Percentiles rank a stretch among this genome's conserved stretches.
Evolutionary conservation across 2,888 invertebrate genomes (phyloP).

Genomic region (Eristalis arbustorum): DNA sequence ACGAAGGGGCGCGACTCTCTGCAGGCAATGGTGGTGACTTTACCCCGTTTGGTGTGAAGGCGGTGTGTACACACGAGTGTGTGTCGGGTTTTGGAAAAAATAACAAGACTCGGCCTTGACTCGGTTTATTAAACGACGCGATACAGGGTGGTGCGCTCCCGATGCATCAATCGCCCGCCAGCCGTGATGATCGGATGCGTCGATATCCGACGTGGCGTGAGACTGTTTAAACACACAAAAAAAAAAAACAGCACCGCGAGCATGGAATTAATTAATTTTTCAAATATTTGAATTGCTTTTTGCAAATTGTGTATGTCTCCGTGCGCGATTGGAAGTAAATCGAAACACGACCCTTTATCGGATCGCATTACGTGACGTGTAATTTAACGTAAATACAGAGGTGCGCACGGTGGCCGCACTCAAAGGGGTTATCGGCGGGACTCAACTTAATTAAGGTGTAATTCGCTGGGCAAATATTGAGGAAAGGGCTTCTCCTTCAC

Average conservation of each 20-base stretch:
- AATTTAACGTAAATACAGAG: neutral
- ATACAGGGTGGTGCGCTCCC: neutral
- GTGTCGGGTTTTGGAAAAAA: neutral
- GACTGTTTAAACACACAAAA: neutral
- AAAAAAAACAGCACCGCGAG: neutral
- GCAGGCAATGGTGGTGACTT: constrained; percentile 5
- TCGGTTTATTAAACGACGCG: neutral
- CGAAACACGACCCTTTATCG: neutral
- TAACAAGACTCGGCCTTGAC: neutral
- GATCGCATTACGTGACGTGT: neutral
- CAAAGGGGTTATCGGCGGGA: neutral
- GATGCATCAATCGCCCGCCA: neutral
- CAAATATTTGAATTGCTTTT: neutral
- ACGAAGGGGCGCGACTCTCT: neutral
- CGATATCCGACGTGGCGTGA: neutral
- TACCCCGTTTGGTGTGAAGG: neutral
- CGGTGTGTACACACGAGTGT: no score
- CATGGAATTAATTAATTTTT: neutral
- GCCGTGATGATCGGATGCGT: neutral
- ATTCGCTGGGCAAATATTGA: neutral
- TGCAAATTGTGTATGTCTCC: neutral
- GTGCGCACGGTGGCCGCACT: neutral
- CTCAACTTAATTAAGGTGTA: neutral
- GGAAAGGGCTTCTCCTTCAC: neutral
- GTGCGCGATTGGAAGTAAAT: neutral